Base-by-base conservation (phyloP, 2,888 invertebrate genomes). In the Pyrochroa serraticornis region DNA sequence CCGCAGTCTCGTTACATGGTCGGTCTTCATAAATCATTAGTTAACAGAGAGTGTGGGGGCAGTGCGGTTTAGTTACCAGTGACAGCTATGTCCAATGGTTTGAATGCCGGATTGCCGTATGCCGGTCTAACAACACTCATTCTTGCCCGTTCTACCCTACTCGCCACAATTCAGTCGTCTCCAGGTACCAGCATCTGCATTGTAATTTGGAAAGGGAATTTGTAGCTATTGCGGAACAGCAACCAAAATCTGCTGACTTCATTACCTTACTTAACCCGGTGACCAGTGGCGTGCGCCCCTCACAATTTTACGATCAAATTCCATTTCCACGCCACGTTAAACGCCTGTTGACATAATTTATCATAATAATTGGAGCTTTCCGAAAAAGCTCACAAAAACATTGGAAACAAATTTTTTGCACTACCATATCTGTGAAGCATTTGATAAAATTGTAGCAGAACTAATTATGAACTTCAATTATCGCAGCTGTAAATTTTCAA, bases 21-120 rank as follows among this genome's bases (percentile, higher is more conserved):
- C 53, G 49, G 53, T 48, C 48, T 53, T 58, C 52, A 58, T 58
- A 58, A 58, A 58, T 58, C 58, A 58, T 58, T 45, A 58, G 53
- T 45, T 58, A 52, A 53, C 49, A 44, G 49, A 47, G 44, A 50
- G 43, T 45, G 56, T 41, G 56, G 35, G 44, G 56, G 45, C 44
- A 31, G 50, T 33, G 44, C 35, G 58, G 48, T 53, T 58, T 58
- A 53, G 58, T 58, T 53, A 44, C 43, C 45, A 44, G 39, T 49
- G 58, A 53, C 53, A 53, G 48, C 48, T 45, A 44, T 53, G 48
- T 53, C 53, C 53, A 53, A 53, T 49, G 53, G 46, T 33, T 45
- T 56, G 38, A 47, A 44, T 55, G 44, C 45, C 32, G 39, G 41
- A 53, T 46, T 46, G 49, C 50, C 44, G 35, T 37, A 35, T 34